A percentile compares a stretch with the other conserved stretches of the same genome.
Evolutionary conservation across 2,113 vertebrate species (phyloP).

Genomic region (Ardeotis arabs): DNA sequence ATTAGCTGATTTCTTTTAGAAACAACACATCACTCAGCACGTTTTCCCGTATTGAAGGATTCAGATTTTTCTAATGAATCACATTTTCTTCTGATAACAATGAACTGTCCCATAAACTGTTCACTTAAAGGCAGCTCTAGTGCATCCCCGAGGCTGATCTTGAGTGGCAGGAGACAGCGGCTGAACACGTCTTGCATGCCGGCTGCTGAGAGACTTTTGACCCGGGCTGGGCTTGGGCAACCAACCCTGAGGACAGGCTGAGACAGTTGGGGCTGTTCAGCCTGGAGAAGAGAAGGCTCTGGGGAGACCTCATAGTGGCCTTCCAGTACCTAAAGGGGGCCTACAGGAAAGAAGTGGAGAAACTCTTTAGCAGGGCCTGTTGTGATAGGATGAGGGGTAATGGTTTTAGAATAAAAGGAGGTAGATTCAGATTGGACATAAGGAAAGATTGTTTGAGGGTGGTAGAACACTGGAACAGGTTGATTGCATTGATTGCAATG

Average conservation of each 20-base stretch:
- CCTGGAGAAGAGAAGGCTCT: too few species aligned
- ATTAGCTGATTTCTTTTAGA: neutral
- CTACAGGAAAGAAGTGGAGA: too few species aligned
- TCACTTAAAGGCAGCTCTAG: neutral
- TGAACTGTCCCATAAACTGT: neutral
- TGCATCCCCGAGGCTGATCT: neutral
- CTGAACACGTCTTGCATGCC: neutral
- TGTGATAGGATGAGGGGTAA: too few species aligned
- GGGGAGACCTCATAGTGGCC: too few species aligned
- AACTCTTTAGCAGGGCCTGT: too few species aligned
- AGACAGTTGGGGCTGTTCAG: too few species aligned
- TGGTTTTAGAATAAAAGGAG: too few species aligned
- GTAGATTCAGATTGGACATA: too few species aligned
- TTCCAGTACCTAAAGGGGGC: too few species aligned
- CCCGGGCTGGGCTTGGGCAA: neutral
- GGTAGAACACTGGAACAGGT: too few species aligned
- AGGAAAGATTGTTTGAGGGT: too few species aligned
- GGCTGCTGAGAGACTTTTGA: neutral
- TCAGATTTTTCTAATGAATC: neutral
- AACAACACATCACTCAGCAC: neutral
- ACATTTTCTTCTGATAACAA: neutral
- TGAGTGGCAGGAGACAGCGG: neutral
- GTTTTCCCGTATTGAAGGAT: neutral
- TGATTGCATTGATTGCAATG: too few species aligned
- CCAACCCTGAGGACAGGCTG: neutral